phyloP scores from a whole-genome alignment of 2,797 vertebrate genomes.

The Arrhamphus sclerolepis region DNA sequence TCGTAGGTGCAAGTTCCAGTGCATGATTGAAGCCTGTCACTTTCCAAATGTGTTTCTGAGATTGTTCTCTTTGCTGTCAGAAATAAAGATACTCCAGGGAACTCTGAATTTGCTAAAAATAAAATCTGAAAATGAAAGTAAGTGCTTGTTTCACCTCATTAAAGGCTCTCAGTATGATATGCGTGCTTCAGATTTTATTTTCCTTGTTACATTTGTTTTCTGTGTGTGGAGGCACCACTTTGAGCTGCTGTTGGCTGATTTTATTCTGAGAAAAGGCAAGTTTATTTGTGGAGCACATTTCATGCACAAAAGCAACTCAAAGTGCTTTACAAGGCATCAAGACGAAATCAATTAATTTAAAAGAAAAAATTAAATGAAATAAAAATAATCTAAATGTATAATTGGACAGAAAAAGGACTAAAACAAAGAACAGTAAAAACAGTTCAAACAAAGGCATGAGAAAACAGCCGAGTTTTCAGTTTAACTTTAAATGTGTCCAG shows the following conservation, averaged over 20 bases:
- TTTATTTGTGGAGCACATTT: too few relatives aligned
- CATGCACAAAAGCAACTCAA: too few relatives aligned
- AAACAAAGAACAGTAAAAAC: too few relatives aligned
- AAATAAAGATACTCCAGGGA: constrained; percentile 13
- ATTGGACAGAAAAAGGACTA: too few relatives aligned
- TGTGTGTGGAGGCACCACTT: background rate
- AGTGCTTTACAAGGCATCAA: too few relatives aligned
- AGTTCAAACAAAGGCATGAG: too few relatives aligned
- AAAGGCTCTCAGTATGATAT: background rate
- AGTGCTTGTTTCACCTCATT: background rate
- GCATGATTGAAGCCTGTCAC: constrained; percentile 16
- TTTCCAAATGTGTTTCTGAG: background rate
- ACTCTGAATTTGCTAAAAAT: constrained; percentile 3
- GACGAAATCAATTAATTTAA: too few relatives aligned
- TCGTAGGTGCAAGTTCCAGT: constrained; percentile 19
- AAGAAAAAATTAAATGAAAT: too few relatives aligned
- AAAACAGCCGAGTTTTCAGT: too few relatives aligned
- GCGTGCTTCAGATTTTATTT: constrained; percentile 1
- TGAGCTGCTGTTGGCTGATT: background rate
- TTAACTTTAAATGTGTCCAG: too few relatives aligned
- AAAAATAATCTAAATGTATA: too few relatives aligned
- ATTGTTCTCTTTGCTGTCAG: constrained; percentile 1
- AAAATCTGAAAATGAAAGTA: background rate
- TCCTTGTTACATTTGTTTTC: constrained; percentile 8
- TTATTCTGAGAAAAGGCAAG: constrained; percentile 12